These are phyloP conservation scores for Listronotus oregonensis DNA, from an alignment of 1,140 invertebrate genomes.

Conservation along the genomic window DNA sequence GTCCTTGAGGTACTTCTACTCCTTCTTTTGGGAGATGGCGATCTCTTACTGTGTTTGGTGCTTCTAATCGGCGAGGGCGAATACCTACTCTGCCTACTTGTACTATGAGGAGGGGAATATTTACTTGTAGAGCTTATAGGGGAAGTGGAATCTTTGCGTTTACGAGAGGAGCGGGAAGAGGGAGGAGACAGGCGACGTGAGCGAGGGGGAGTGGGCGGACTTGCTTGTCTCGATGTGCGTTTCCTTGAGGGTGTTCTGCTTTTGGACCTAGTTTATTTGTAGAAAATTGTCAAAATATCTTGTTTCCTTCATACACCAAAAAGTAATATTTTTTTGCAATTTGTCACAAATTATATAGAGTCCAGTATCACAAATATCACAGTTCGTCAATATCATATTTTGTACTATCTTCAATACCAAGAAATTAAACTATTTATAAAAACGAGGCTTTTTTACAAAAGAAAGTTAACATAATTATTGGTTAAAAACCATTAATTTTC, in stretches of 20 bases:
- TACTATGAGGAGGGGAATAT: slow-evolving; percentile 47
- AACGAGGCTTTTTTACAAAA: too few relatives aligned
- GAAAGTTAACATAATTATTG: too few relatives aligned
- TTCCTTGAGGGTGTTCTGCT: slow-evolving; percentile 53
- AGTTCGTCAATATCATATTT: not conserved
- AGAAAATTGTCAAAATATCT: slow-evolving; percentile 31
- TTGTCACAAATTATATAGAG: not conserved
- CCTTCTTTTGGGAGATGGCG: slow-evolving; percentile 42
- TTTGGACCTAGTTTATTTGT: slow-evolving; percentile 52
- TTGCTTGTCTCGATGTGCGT: slow-evolving; percentile 43
- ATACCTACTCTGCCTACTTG: slow-evolving; percentile 40
- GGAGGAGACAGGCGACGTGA: slow-evolving; percentile 50
- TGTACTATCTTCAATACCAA: too few relatives aligned
- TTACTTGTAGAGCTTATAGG: slow-evolving; percentile 49
- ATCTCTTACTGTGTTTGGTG: slow-evolving; percentile 33
- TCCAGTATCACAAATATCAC: not conserved
- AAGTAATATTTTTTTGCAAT: slow-evolving; percentile 2
- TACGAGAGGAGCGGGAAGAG: slow-evolving; percentile 46
- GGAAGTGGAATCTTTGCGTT: slow-evolving; percentile 48
- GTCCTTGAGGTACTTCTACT: slow-evolving; percentile 45
- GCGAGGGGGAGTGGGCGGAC: slow-evolving; percentile 51
- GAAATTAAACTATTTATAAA: too few relatives aligned
- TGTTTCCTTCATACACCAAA: not conserved
- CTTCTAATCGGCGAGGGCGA: slow-evolving; percentile 42
- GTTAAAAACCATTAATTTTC: too few relatives aligned